Base-by-base conservation (phyloP, 2,888 invertebrate species). In the Leptopilina syphax region DNA sequence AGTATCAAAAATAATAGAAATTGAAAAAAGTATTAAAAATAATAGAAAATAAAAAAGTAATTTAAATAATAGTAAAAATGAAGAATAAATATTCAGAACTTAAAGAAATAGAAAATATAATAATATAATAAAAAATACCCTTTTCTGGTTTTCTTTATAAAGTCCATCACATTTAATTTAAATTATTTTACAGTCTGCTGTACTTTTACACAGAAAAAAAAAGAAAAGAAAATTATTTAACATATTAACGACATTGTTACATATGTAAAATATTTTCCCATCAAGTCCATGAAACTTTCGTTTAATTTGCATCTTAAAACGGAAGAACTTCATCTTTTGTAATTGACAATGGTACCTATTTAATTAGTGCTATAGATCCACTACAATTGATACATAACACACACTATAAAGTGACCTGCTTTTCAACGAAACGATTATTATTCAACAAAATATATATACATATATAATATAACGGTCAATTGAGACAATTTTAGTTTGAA, bases 311-410 rank as follows among this genome's bases (percentile, higher is more conserved):
- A 83, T 81, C 79, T 76, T 70, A 82, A 85, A 85, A 83, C 85
- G 81, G 84, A 84, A 85, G 85, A 85, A 83, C 83, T 83, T 83
- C 81, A 83, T 83, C 79, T 79, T 79, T 83, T 80, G 79, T 82
- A 84, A 84, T 84, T 81, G 84, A 80, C 83, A 83, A 81, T 83
- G 83, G 82, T 82, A 81, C 82, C 82, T 82, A 82, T 83, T 82
- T 82, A 82, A 84, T 83, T 80, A 84, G 80, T 82, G 81, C 81
- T 82, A 83, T 84, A 83, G 82, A 84, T 84, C 83, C 81, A 81
- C 73, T 27, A 79, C 80, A 83, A 83, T 83, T 84, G 83, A 84
- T 83, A 81, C 18, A 44, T 8, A 44, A 44, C 44, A 44, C 7
- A 44, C 44, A 63, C 68, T 81, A 80, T 79, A 82, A 81, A 83